Evolutionary conservation across 2,888 invertebrate species (phyloP), one percentile per base, ranked within the genome.

Genomic region (Idaea dimidiata): DNA sequence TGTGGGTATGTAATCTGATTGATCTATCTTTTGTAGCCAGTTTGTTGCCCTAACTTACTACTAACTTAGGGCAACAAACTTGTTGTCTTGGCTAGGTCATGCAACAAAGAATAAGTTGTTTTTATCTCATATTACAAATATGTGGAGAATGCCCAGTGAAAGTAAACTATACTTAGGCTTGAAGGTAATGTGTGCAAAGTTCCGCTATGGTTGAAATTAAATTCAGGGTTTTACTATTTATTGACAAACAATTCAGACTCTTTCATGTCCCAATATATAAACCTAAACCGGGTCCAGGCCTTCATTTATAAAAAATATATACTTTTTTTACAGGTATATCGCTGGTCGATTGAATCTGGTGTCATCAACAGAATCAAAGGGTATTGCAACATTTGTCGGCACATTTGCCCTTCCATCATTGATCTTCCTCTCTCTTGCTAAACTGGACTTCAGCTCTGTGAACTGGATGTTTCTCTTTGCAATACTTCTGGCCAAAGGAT

Each of bases 401-500:
- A 97, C 97, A 54, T 99, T 99, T 91, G 97, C 98, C 16, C 87
- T 99, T 66, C 99, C 99, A 54, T 96, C 98, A 0, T 88, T 99
- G 17, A 97, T 99, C 79, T 99, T 99, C 82, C 93, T 97, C 74
- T 98, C 97, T 7, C 87, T 99, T 80, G 97, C 97, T 18, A 95
- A 96, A 77, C 89, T 99, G 24, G 95, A 98, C 80, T 95, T 98
- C 79, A 94, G 93, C 43, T 93, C 94, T 57, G 97, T 98, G 0
- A 98, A 99, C 83, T 99, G 98, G 98, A 94, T 93, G 71, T 99
- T 99, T 84, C 90, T 99, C n/a, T 80, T 96, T 63, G 95, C 97
- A 58, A 96, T 99, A 76, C 90, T 97, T 53, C 85, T 98, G 63
- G 96, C 98, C 8, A 99, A 99, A 89, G 94, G 96, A 59, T 84